Conservation (phyloP, 2,888 invertebrate species). For the Odontocolon sp. region DNA sequence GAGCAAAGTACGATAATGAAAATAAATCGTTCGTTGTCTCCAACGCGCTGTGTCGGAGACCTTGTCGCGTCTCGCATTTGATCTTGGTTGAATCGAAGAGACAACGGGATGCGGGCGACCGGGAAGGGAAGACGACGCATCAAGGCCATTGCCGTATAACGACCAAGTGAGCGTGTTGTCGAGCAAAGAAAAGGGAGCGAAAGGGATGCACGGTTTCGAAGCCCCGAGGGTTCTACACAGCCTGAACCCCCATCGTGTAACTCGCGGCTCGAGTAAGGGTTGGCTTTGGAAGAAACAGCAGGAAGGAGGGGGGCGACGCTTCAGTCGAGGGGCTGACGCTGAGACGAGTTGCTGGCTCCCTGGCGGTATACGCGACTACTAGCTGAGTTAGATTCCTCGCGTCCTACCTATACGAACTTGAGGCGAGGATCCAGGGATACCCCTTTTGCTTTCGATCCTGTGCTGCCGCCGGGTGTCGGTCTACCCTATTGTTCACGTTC, state of each 20-base stretch:
- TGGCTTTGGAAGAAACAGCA: conserved; percentile 25
- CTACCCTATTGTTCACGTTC: conserved; percentile 45
- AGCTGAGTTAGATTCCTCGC: conserved; percentile 44
- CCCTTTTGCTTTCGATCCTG: conserved; percentile 5
- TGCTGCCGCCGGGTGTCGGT: conserved; percentile 19
- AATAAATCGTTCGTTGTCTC: conserved; percentile 68
- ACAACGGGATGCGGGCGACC: conserved; percentile 66
- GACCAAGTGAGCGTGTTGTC: conserved; percentile 30
- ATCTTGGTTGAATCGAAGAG: conserved; percentile 66
- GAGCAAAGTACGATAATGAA: conserved; percentile 64
- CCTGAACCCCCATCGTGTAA: conserved; percentile 26
- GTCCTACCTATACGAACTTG: conserved; percentile 10
- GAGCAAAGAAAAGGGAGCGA: conserved; percentile 14
- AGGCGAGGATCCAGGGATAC: conserved; percentile 25
- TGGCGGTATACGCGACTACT: conserved; percentile 41
- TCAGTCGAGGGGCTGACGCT: conserved; percentile 28
- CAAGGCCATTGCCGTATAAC: conserved; percentile 27
- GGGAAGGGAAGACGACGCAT: conserved; percentile 9
- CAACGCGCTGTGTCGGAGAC: not conserved
- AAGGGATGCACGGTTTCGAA: conserved; percentile 29
- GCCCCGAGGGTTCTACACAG: conserved; percentile 54
- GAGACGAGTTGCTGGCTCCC: conserved; percentile 44
- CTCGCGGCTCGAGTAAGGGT: conserved; percentile 10
- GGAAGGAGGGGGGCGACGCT: conserved; percentile 8
- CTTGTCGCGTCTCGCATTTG: conserved; percentile 62